phyloP scores from a whole-genome alignment of 2,888 invertebrate genomes.

The Poecilus cupreus region DNA sequence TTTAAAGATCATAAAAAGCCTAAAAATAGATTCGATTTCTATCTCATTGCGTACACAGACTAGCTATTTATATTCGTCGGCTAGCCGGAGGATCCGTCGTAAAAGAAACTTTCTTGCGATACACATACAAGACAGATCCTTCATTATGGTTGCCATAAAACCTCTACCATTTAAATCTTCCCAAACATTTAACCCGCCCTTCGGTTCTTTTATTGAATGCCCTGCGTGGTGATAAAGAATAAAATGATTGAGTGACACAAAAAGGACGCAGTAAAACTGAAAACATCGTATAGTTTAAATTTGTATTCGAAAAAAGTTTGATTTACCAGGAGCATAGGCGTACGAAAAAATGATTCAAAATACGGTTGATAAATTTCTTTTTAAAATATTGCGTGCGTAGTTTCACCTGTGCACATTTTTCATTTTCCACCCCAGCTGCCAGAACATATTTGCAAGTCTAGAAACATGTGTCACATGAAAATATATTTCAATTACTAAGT shows the following conservation, averaged over 20 bases:
- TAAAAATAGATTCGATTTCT: slow-evolving; percentile 45
- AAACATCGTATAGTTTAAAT: slow-evolving; percentile 2
- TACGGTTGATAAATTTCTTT: slow-evolving; percentile 20
- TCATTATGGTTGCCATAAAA: slow-evolving; percentile 31
- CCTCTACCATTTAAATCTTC: slow-evolving; percentile 26
- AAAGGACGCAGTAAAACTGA: slow-evolving; percentile 31
- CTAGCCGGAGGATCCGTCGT: slow-evolving; percentile 18
- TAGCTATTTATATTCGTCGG: slow-evolving; percentile 44
- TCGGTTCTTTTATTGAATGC: slow-evolving; percentile 10
- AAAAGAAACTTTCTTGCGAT: slow-evolving; percentile 18
- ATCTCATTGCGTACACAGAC: slow-evolving; percentile 51
- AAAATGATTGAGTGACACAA: slow-evolving; percentile 35
- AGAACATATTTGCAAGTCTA: not conserved
- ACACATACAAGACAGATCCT: not conserved
- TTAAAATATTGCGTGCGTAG: not conserved
- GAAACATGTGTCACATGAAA: not conserved
- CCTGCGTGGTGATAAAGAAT: not conserved
- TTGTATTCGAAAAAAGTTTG: not conserved
- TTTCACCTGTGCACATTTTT: slow-evolving; percentile 24
- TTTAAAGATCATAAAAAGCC: slow-evolving; percentile 49
- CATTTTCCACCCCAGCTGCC: not conserved
- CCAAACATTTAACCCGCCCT: slow-evolving; percentile 3
- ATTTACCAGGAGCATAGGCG: not conserved
- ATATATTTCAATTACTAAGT: not conserved
- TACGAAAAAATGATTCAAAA: not conserved